Conservation (phyloP, 2,797 vertebrate genomes). For the Neosalanx taihuensis region DNA sequence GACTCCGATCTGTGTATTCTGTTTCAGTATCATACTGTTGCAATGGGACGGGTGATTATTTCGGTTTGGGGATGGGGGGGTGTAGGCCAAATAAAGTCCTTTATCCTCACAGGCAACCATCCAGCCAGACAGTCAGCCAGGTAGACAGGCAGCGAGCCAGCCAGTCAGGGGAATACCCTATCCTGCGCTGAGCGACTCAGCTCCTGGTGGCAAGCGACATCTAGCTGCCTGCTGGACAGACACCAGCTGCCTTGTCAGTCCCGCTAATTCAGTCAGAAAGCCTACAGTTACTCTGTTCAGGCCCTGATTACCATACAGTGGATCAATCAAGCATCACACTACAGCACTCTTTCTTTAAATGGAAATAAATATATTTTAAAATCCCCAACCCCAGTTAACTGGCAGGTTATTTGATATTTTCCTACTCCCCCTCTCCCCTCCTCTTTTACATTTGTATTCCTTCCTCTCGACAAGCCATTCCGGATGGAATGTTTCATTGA, state of each 20-base stretch:
- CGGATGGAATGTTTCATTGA: conserved; percentile 70
- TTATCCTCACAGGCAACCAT: not conserved
- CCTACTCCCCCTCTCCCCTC: not conserved
- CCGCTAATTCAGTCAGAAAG: conserved; percentile 51
- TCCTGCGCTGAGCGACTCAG: not conserved
- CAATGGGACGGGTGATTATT: not conserved
- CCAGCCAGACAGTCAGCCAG: not conserved
- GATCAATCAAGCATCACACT: too few relatives aligned
- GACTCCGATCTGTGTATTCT: not conserved
- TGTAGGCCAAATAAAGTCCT: too few relatives aligned
- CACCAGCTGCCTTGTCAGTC: conserved; percentile 42
- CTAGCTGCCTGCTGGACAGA: not conserved
- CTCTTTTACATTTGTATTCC: conserved; percentile 11
- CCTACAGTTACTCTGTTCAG: conserved; percentile 29
- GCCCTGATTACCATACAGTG: conserved; percentile 23
- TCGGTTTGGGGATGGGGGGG: too few relatives aligned
- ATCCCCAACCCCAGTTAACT: too few relatives aligned
- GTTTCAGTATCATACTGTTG: not conserved
- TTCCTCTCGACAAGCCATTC: conserved; percentile 52
- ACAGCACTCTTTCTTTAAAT: not conserved
- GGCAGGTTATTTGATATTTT: not conserved
- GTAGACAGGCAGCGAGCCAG: not conserved
- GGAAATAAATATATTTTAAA: not conserved
- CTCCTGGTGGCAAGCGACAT: conserved; percentile 16
- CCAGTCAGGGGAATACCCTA: not conserved